These are phyloP conservation scores for Equus quagga DNA, from an alignment of 2,113 vertebrate species.

Conservation along the genomic window DNA sequence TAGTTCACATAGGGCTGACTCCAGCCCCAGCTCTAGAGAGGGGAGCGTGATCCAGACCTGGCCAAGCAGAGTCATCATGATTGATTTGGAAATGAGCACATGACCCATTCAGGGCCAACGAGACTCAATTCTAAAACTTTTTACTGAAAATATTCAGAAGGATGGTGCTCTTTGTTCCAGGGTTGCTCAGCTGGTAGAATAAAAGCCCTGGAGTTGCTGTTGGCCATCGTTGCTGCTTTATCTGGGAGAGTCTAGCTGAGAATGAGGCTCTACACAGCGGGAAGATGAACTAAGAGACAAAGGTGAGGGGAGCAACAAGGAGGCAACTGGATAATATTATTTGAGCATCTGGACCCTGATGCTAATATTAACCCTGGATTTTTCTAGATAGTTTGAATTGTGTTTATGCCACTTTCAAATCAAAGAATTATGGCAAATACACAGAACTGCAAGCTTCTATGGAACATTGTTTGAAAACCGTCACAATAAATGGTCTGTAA, in stretches of 20 bases:
- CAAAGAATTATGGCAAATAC: neutral
- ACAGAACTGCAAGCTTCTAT: neutral
- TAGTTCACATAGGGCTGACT: neutral
- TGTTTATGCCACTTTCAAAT: neutral
- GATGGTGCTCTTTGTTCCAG: neutral
- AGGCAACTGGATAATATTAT: neutral
- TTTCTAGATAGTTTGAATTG: neutral
- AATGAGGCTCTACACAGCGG: neutral
- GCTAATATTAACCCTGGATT: neutral
- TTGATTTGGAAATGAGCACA: neutral
- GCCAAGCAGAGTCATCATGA: neutral
- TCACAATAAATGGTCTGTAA: neutral
- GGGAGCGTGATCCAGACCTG: neutral
- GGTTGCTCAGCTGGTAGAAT: neutral
- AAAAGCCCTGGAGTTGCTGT: neutral
- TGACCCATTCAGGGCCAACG: neutral
- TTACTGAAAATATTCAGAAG: neutral
- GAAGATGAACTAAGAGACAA: neutral
- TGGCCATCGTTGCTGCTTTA: neutral
- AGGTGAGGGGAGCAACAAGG: neutral
- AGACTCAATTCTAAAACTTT: conserved; percentile 7
- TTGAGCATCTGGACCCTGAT: neutral
- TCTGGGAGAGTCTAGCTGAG: neutral
- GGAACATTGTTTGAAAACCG: neutral
- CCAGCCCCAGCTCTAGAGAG: neutral